These are phyloP conservation scores for Zygaena filipendulae DNA, from an alignment of 2,888 invertebrate genomes.

Conservation along the genomic window DNA sequence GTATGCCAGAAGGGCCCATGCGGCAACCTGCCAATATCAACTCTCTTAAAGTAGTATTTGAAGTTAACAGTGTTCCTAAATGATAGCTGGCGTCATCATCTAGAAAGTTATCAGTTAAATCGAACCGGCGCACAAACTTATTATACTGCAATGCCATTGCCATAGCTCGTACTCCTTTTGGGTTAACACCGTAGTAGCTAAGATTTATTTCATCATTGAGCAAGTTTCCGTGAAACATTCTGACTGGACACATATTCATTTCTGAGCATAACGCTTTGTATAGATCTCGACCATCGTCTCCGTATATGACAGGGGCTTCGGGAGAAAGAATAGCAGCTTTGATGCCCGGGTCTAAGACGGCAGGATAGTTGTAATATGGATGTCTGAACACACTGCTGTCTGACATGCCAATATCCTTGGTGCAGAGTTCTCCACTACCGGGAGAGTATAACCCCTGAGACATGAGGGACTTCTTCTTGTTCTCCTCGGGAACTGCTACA, in stretches of 20 bases:
- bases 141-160: constrained; percentile 27
- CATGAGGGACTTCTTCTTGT: constrained; percentile 19
- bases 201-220: constrained; percentile 24
- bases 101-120: constrained; percentile 29
- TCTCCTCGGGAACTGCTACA: constrained; percentile 15
- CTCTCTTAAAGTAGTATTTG: constrained; percentile 25
- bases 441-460: constrained; percentile 22
- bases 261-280: constrained; percentile 28
- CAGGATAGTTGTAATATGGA: constrained; percentile 25
- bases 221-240: constrained; percentile 25
- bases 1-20: constrained; percentile 26
- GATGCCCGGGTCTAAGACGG: constrained; percentile 30
- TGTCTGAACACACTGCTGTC: constrained; percentile 25
- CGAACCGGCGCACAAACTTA: constrained; percentile 21
- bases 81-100: constrained; percentile 32
- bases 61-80: constrained; percentile 25
- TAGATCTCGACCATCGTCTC: constrained; percentile 27
- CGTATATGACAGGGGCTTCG: constrained; percentile 19
- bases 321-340: constrained; percentile 21
- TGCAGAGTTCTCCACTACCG: constrained; percentile 28
- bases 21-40: constrained; percentile 28
- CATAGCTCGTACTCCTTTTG: constrained; percentile 27
- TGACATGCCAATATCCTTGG: constrained; percentile 23
- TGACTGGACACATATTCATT: constrained; percentile 25
- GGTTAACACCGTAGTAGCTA: constrained; percentile 27